phyloP scores from a whole-genome alignment of 2,888 invertebrate genomes.

The Omphaloscelis lunosa region DNA sequence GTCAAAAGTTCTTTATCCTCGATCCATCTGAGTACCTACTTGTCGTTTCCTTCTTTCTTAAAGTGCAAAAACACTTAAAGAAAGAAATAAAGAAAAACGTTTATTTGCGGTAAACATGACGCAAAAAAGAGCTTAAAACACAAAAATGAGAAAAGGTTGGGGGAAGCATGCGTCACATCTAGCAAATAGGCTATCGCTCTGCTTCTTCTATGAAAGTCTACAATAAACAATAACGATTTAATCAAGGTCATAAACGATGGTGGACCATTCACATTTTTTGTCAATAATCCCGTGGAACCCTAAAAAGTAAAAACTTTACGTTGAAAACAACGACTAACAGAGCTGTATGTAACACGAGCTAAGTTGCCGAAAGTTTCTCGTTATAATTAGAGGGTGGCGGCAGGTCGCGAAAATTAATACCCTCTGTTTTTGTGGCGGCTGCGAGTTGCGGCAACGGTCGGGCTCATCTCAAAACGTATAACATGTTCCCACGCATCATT shows the following conservation, averaged over 20 bases:
- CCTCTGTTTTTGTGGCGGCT: slow-evolving; percentile 75
- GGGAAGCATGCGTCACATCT: no score
- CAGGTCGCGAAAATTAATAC: slow-evolving; percentile 84
- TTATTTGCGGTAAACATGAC: no score
- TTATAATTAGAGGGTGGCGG: slow-evolving; percentile 82
- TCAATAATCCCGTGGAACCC: slow-evolving; percentile 49
- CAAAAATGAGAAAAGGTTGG: no score
- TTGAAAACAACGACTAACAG: slow-evolving; percentile 78
- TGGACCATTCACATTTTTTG: slow-evolving; percentile 22
- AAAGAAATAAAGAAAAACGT: no score
- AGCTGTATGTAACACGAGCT: slow-evolving; percentile 82
- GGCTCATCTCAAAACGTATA: slow-evolving; percentile 48
- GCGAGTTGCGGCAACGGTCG: slow-evolving; percentile 48
- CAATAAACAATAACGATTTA: not conserved
- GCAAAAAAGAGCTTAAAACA: no score
- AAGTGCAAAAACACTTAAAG: no score
- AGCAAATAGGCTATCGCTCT: no score
- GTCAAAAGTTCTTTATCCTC: not conserved
- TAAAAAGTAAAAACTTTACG: slow-evolving; percentile 73
- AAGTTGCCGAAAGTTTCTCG: slow-evolving; percentile 81
- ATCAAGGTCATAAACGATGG: not conserved
- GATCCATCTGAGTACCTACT: not conserved
- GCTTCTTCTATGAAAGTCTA: not conserved
- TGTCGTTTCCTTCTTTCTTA: no score
- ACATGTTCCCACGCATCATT: slow-evolving; percentile 49